Conservation (phyloP, 2,888 invertebrate species). For the Lasioglossum malachurum region DNA sequence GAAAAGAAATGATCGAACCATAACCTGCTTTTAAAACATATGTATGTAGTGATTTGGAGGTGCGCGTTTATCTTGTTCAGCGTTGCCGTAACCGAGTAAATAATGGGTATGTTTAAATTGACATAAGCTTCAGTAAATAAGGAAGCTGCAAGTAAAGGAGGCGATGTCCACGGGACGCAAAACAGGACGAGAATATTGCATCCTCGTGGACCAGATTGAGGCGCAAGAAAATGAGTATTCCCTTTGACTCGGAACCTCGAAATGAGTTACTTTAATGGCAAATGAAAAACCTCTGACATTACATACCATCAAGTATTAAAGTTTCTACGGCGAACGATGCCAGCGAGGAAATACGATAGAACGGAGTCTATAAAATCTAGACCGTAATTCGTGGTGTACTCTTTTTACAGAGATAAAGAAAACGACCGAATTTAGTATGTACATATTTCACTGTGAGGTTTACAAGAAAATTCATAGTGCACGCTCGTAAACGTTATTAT, state of each 20-base stretch:
- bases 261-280: not conserved
- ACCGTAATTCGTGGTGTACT: not conserved
- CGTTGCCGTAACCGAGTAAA: not conserved
- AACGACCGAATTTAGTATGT: too few relatives aligned
- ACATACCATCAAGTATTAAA: conserved; percentile 14
- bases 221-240: conserved; percentile 8
- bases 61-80: not conserved
- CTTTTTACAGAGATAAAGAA: not conserved
- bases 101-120: conserved; percentile 35
- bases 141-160: not conserved
- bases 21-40: not conserved
- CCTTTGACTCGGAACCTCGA: conserved; percentile 13
- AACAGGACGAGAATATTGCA: conserved; percentile 22
- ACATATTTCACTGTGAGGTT: not conserved
- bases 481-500: not conserved
- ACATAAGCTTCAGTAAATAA: conserved; percentile 30
- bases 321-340: not conserved
- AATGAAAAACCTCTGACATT: conserved; percentile 25
- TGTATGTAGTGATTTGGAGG: not conserved
- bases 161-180: not conserved
- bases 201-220: not conserved
- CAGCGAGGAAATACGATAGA: not conserved
- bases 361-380: not conserved
- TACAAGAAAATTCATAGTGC: not conserved
- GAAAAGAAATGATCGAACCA: not conserved